phyloP scores from a whole-genome alignment of 2,113 vertebrate species.

The Dasypus novemcinctus region DNA sequence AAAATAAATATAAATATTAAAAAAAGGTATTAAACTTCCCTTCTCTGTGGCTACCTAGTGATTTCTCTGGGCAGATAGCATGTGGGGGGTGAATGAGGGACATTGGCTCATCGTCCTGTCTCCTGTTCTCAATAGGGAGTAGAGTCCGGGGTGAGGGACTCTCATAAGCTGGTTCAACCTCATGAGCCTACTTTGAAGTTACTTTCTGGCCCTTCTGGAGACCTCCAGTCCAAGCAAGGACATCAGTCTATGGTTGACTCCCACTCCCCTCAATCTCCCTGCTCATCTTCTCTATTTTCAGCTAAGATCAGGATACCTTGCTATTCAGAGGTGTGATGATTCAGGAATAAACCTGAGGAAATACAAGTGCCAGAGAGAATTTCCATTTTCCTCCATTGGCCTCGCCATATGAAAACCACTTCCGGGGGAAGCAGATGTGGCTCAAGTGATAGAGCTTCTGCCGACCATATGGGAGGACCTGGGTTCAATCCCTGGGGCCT shows the following conservation, averaged over 20 bases:
- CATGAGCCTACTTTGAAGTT: background rate
- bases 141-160: background rate
- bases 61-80: background rate
- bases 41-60: background rate
- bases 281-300: background rate
- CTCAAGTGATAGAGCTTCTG: too few species aligned
- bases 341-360: constrained; percentile 42
- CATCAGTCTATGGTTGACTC: background rate
- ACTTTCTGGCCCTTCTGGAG: background rate
- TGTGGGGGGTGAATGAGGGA: background rate
- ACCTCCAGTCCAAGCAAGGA: background rate
- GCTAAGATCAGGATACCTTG: background rate
- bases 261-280: background rate
- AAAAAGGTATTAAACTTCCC: background rate
- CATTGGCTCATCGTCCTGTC: background rate
- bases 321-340: background rate
- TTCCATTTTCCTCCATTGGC: background rate
- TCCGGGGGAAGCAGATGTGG: too few species aligned
- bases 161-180: background rate
- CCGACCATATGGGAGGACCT: background rate
- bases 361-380: background rate
- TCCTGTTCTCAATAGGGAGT: background rate
- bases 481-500: too few species aligned
- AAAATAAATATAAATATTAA: background rate
- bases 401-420: background rate